A percentile compares a stretch with the other conserved stretches of the same genome.
Conservation (phyloP, 1,140 invertebrate species). For the Aphis craccivora region DNA sequence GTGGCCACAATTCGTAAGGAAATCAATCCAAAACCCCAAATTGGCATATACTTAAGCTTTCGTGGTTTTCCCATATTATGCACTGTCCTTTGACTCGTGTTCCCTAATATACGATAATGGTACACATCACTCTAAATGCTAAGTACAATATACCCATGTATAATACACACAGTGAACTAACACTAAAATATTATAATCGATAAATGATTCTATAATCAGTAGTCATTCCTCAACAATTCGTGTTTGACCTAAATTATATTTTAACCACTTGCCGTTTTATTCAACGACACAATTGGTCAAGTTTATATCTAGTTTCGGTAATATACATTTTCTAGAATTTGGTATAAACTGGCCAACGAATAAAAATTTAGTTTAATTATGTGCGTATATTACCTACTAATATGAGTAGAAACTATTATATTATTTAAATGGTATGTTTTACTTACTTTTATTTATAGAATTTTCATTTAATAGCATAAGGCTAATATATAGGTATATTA, state of each 20-base stretch:
- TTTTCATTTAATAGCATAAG: not conserved
- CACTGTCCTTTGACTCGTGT: not conserved
- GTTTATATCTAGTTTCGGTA: not conserved
- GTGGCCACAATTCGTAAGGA: not conserved
- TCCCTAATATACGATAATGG: not conserved
- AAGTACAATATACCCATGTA: not conserved
- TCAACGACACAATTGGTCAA: not conserved
- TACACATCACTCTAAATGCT: not conserved
- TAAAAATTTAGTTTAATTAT: not conserved
- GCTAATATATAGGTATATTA: not conserved
- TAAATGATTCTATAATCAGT: not conserved
- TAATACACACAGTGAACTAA: not conserved
- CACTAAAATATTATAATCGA: slow-evolving; percentile 7
- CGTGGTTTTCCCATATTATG: not conserved
- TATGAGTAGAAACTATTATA: not conserved
- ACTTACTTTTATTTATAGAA: not conserved
- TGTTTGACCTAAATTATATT: not conserved
- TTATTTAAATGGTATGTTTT: slow-evolving; percentile 5
- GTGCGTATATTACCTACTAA: not conserved
- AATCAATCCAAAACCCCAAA: not conserved
- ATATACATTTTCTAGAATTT: not conserved
- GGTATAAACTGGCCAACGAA: not conserved
- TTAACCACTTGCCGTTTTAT: not conserved
- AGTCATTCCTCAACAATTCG: not conserved
- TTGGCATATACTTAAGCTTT: not conserved